Percentiles rank a stretch among this genome's conserved stretches.
phyloP scores from a whole-genome alignment of 1,140 invertebrate genomes.

The Drosophila lini region DNA sequence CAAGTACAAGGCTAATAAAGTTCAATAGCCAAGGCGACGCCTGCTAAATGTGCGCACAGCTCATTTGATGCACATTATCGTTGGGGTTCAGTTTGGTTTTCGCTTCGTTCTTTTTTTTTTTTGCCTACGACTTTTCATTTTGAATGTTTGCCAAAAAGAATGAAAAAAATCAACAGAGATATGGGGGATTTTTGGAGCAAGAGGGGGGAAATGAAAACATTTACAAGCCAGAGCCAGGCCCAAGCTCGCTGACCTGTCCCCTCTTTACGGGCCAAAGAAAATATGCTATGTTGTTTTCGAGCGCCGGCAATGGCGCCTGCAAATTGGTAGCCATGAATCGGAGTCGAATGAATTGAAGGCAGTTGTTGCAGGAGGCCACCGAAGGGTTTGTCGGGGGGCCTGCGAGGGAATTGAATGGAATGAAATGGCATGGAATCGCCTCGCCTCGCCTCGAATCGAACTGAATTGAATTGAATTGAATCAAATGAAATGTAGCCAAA shows the following conservation, averaged over 20 bases:
- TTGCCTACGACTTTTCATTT: conserved; percentile 59
- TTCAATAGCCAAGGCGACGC: conserved; percentile 80
- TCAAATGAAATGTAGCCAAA: conserved; percentile 48
- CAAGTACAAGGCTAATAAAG: conserved; percentile 72
- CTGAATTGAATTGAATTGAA: conserved; percentile 59
- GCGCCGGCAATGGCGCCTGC: conserved; percentile 66
- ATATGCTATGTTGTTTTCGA: conserved; percentile 72
- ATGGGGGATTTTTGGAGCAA: neutral
- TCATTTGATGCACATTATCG: conserved; percentile 82
- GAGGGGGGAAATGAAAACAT: conserved; percentile 68
- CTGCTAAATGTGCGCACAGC: conserved; percentile 79
- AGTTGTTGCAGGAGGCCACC: conserved; percentile 13
- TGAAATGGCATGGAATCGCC: conserved; percentile 47
- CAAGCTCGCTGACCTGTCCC: conserved; percentile 49
- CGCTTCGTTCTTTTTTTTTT: conserved; percentile 29
- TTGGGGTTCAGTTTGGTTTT: conserved; percentile 61
- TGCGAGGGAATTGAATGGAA: conserved; percentile 15
- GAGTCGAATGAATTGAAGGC: conserved; percentile 42
- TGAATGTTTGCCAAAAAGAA: conserved; percentile 66
- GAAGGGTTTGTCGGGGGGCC: conserved; percentile 5
- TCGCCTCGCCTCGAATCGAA: conserved; percentile 48
- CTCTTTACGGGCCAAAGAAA: conserved; percentile 41
- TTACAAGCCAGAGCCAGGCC: conserved; percentile 55
- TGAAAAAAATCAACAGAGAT: neutral
- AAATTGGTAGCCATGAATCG: conserved; percentile 76